Percentiles rank a stretch among this genome's conserved stretches.
Conservation (phyloP, 2,113 vertebrate genomes). For the Lucifuga dentata region DNA sequence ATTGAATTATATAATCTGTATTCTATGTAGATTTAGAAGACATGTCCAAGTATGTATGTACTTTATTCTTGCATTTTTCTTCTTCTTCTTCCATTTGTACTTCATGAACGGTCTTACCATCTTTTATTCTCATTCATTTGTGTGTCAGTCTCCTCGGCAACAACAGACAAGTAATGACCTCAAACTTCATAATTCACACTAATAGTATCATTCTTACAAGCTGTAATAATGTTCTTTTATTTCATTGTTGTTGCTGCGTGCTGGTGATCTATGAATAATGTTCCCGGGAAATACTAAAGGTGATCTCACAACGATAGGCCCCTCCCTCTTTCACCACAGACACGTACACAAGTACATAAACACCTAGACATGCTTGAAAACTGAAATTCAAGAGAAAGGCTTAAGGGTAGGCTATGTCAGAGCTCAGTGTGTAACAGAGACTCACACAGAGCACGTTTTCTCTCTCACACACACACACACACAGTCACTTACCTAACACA, state of each 20-base stretch:
- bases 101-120: too few species aligned
- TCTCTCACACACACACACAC: constrained; percentile 10
- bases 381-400: constrained; percentile 27
- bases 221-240: too few species aligned
- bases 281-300: neutral
- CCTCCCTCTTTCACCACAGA: constrained; percentile 44
- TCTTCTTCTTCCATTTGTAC: too few species aligned
- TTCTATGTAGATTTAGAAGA: too few species aligned
- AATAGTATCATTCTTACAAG: too few species aligned
- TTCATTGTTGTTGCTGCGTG: neutral
- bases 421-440: constrained; percentile 8
- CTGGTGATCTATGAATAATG: neutral
- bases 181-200: too few species aligned
- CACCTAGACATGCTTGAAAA: constrained; percentile 4
- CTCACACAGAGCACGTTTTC: constrained; percentile 13
- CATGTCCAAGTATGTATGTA: too few species aligned
- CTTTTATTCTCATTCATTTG: too few species aligned
- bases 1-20: too few species aligned
- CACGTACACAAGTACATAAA: constrained; percentile 5
- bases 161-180: too few species aligned
- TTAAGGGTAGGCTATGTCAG: constrained; percentile 56
- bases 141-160: too few species aligned
- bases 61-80: too few species aligned
- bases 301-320: constrained; percentile 54
- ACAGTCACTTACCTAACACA: constrained; percentile 21